Evolutionary conservation across 2,113 vertebrate genomes (phyloP), one percentile per base, ranked within the genome.

Genomic region (Isichthys henryi): DNA sequence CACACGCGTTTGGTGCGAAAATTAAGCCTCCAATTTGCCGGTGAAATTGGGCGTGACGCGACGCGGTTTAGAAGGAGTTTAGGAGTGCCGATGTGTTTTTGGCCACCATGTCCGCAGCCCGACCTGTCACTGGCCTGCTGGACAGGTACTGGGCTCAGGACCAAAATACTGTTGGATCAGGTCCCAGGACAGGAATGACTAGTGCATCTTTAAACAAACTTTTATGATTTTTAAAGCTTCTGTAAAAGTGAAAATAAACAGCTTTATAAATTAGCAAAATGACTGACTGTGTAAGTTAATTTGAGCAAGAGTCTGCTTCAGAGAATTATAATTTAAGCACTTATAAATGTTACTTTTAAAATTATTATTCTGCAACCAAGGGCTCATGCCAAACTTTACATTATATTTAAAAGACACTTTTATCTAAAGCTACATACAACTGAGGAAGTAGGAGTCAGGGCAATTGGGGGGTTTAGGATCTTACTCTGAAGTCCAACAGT

Each of bases 11-110:
- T 1, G 17, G 17, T 46, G 87, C 53, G 39, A 88, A 66, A 66
- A 88, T 43, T 23, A 62, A 62, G 56, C 53, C 56, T 66, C 87
- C 87, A 62, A 88, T 88, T 88, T 88, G 87, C 87, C 17, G 45
- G 87, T 88, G 87, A 66, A 88, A 88, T 88, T 62, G 87, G 56
- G 87, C 21, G 21, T 88, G 58, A 62, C 87, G 19, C 31, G 48
- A 21, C 19, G 43, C n/a, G 4, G 45, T 49, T 86, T 21, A 52
- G 8, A 19, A 56, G 85, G 27, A 35, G 31, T 53, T 87, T 56
- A 86, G 48, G n/a, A 35, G 21, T 49, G 0, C 23, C 49, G 27
- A 31, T 13, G 82, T 46, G 45, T 6, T 43, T 43, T 19, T 43
- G 35, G 74, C 74, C 35, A 7, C 13, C 4, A 1, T 43, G 74